These are phyloP conservation scores for Parnassius mnemosyne DNA, from an alignment of 2,888 invertebrate genomes.

Conservation along the genomic window DNA sequence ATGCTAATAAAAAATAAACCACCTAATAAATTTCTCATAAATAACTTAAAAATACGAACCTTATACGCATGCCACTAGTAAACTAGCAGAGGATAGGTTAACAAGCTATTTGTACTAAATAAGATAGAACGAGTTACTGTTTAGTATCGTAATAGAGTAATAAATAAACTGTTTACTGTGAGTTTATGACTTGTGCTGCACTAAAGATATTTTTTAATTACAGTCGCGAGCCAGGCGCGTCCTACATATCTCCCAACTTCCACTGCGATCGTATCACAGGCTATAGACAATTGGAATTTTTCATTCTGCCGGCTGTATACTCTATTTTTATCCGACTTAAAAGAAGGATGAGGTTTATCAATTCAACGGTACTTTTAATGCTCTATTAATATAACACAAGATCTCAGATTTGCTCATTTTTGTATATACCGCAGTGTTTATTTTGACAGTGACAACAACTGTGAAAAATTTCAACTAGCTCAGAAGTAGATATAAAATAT, in stretches of 20 bases:
- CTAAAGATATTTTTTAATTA: conserved; percentile 48
- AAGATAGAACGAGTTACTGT: conserved; percentile 11
- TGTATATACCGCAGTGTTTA: too few relatives aligned
- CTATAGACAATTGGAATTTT: conserved; percentile 42
- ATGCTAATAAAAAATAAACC: not conserved
- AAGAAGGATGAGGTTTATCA: too few relatives aligned
- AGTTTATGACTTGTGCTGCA: conserved; percentile 39
- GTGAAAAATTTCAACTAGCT: too few relatives aligned
- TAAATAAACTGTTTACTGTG: conserved; percentile 35
- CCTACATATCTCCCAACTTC: conserved; percentile 53
- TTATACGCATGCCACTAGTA: not conserved
- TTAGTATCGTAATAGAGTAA: conserved; percentile 5
- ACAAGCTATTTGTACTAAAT: conserved; percentile 12
- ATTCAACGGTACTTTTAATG: too few relatives aligned
- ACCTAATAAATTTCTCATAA: too few relatives aligned
- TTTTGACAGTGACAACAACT: too few relatives aligned
- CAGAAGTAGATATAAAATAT: too few relatives aligned
- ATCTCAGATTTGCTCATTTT: too few relatives aligned
- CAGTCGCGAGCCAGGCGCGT: conserved; percentile 41
- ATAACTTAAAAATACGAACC: not conserved
- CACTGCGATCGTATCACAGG: conserved; percentile 39
- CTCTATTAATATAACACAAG: too few relatives aligned
- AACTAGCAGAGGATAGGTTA: conserved; percentile 1
- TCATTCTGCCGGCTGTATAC: conserved; percentile 24
- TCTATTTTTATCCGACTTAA: too few relatives aligned